Evolutionary conservation across 1,140 invertebrate genomes (phyloP).

Genomic region (Drosophila ercepeae): DNA sequence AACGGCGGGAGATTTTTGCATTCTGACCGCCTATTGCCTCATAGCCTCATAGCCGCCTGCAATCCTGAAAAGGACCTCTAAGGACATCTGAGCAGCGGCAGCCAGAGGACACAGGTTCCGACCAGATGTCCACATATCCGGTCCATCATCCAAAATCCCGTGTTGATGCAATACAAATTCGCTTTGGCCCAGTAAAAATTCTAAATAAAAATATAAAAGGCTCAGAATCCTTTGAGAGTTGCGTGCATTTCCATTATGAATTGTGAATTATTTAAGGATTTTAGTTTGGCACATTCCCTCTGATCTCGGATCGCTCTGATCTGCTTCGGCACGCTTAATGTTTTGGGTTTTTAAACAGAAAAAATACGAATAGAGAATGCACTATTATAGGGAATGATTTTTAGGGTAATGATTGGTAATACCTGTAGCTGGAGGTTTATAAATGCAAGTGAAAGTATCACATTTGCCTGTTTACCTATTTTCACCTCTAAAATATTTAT

Average conservation of each 20-base stretch:
- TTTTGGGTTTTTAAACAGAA: constrained; percentile 4
- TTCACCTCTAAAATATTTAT: too few relatives aligned
- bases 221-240: background rate
- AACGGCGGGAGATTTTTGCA: constrained; percentile 55
- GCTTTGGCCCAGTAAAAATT: constrained; percentile 16
- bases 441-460: too few relatives aligned
- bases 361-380: constrained; percentile 5
- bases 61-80: constrained; percentile 17
- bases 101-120: constrained; percentile 1
- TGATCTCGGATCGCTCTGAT: background rate
- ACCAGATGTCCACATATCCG: constrained; percentile 47
- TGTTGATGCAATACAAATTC: constrained; percentile 74
- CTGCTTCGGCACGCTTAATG: constrained; percentile 45
- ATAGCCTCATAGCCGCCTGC: constrained; percentile 10
- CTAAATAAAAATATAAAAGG: background rate
- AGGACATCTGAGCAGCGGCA: constrained; percentile 18
- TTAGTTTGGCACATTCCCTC: constrained; percentile 21
- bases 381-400: background rate
- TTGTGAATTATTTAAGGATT: constrained; percentile 61
- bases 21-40: too few relatives aligned
- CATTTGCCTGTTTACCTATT: too few relatives aligned
- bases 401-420: too few relatives aligned
- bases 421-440: too few relatives aligned
- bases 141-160: constrained; percentile 36
- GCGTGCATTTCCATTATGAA: constrained; percentile 23